A percentile compares a stretch with the other conserved stretches of the same genome.
These are phyloP conservation scores for Stegodyphus dumicola DNA, from an alignment of 1,140 invertebrate species.

Conservation along the genomic window DNA sequence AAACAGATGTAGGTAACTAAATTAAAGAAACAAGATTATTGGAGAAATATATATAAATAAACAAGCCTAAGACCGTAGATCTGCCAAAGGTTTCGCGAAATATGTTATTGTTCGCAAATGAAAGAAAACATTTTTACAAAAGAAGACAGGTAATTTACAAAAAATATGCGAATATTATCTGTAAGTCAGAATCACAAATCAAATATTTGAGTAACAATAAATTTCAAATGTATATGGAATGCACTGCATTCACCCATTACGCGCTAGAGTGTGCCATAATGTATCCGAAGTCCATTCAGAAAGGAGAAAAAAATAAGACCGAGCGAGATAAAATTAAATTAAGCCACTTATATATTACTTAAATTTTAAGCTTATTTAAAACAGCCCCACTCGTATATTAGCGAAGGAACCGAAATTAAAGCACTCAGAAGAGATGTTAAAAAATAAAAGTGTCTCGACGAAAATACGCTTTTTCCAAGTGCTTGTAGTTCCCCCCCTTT, in stretches of 20 bases:
- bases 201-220: too few species aligned
- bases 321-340: conserved; percentile 46
- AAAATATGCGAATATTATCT: too few species aligned
- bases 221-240: too few species aligned
- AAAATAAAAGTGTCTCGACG: conserved; percentile 40
- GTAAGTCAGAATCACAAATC: too few species aligned
- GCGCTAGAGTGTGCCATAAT: conserved; percentile 1
- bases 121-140: too few species aligned
- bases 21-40: too few species aligned
- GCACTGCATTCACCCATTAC: conserved; percentile 2
- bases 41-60: too few species aligned
- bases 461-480: not conserved
- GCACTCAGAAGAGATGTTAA: conserved; percentile 33
- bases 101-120: too few species aligned
- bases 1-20: too few species aligned
- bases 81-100: too few species aligned
- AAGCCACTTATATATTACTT: conserved; percentile 53
- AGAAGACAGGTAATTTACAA: too few species aligned
- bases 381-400: conserved; percentile 39
- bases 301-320: not conserved
- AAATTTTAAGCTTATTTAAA: conserved; percentile 57
- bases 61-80: too few species aligned
- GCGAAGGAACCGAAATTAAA: conserved; percentile 43
- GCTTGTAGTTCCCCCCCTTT: not conserved
- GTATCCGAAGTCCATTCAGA: conserved; percentile 12